Evolutionary conservation across 92 coral and sea anemone species (phyloP), one percentile per base, ranked within the genome.

Genomic region (Chrysogorgia sp.): DNA sequence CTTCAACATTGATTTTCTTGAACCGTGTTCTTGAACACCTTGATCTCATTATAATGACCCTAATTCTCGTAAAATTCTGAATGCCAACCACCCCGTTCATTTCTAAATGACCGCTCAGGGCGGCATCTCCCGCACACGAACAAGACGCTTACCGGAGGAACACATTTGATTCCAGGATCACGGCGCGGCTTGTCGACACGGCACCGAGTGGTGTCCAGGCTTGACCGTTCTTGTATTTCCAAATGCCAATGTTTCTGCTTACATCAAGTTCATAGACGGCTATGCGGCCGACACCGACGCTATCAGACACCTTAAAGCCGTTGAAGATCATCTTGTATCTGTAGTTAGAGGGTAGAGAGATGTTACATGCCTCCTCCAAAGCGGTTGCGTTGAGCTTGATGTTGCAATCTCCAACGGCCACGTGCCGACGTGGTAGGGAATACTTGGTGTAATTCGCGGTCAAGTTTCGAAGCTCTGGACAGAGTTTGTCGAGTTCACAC

Each of bases 401-500:
- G 48, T 69, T 49, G 30, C 76, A 69, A 0, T 24, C 25, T 8
- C 19, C 76, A 48, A 69, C 23, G 19, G 24, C 40, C 0, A 47
- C 50, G 9, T 10, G 29, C 23, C 12, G 29, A 57, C 2, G 12
- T 2, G 47, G 43, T 2, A 50, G 35, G 60, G 47, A 50, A 12
- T 32, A 50, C 19, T 25, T 55, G 45, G 47, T 71, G 41, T 71
- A 30, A 30, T 30, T 50, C 14, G 20, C 47, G 0, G 63, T 40
- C 2, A 50, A 30, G 10, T 22, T 58, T 14, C 78, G 78, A 19
- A 47, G 35, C n/a, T 48, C 28, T 1, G 45, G 63, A 32, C 78
- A 71, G 47, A 71, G 40, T 47, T 71, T 58, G 1, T 71, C 63
- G 20, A 71, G 15, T 50, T 71, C 34, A 32, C 78, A 71, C 5